Base-by-base conservation (phyloP, 2,113 vertebrate genomes). In the Psilopogon haemacephalus region DNA sequence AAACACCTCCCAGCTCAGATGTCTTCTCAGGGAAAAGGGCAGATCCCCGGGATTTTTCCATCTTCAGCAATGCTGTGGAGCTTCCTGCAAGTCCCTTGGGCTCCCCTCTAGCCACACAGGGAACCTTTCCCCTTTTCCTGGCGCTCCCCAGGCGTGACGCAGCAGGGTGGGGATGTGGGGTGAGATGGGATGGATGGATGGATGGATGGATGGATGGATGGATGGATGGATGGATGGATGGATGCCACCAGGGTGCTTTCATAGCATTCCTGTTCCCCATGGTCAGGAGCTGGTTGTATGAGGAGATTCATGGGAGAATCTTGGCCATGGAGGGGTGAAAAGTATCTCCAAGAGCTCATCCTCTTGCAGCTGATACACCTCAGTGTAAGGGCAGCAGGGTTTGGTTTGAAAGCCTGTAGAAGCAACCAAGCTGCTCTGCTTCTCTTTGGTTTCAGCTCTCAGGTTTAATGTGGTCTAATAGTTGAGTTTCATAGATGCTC, bases 1-100 rank as follows among this genome's bases (percentile, higher is more conserved):
- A 96, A 95, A 95, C 89, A 86, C 69, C 76, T 84, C 89, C 79
- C 74, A 60, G 88, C 93, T 97, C 65, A 71, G 90, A 95, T 94
- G 95, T 95, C 94, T 93, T 86, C 78, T 73, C 18, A 12, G 89
- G 87, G 94, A 92, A 92, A 94, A 95, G 92, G 94, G 93, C 96
- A 96, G 88, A 91, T 72, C 91, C 91, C 7, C 0, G 27, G 74
- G 93, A 86, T 85, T 95, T 96, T 96, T 95, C 96, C 95, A 91
- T 88, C 75, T 72, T 79, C 20, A 4, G 74, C 84, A 82, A 48
- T 1, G 2, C 88, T 5, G 2, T 10, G 4, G 40, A 59, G 52
- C 83, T 91, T 91, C 83, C 85, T 91, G 72, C 38, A 35, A 54
- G 64, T 44, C 88, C 90, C 44, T 27, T 19, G 59, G 3, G 35